Evolutionary conservation across 2,888 invertebrate genomes (phyloP), one percentile per base, ranked within the genome.

Genomic region (Morpho helenor): DNA sequence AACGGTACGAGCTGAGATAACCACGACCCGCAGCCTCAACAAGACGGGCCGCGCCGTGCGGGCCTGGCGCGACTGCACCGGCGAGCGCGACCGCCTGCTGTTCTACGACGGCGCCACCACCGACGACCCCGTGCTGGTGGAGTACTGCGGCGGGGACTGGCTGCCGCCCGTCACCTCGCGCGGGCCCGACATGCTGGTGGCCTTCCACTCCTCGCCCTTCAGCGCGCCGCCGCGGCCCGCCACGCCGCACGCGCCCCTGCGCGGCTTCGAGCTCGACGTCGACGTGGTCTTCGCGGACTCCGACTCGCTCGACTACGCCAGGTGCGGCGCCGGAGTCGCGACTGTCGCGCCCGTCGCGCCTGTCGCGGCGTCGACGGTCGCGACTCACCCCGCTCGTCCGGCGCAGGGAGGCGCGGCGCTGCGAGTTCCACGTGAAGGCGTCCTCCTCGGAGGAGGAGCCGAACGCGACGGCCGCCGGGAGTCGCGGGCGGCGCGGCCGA

Each of bases 71-170:
- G 96, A 96, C 75, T 97, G 97, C 77, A 95, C 95, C 0, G 94
- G 94, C 3, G 95, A 95, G 76, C 92, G 95, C 52, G 97, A 97
- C 83, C 94, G 96, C 67, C 91, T 97, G 59, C 95, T 96, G 68
- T 95, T 97, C 80, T 96, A 96, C 80, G 97, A 97, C 80, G 97
- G 97, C 57, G 93, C 94, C 53, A 93, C 94, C 44, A 94, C 95
- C 9, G 95, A 96, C 77, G 96, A 96, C 84, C 95, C 96, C 7
- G 94, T 97, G 54, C 91, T 97, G 70, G 93, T 96, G 64, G 94
- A 96, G 79, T 97, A 96, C 85, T 97, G 97, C 80, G 97, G 97
- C 9, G 96, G 97, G 3, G 96, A 96, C 78, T 94, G 94, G 94
- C 85, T 97, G 74, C 97, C 97, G 3, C 92, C 94, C 64, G 95